Conservation (phyloP, 2,888 invertebrate genomes). For the Scaptomyza caliginosa region DNA sequence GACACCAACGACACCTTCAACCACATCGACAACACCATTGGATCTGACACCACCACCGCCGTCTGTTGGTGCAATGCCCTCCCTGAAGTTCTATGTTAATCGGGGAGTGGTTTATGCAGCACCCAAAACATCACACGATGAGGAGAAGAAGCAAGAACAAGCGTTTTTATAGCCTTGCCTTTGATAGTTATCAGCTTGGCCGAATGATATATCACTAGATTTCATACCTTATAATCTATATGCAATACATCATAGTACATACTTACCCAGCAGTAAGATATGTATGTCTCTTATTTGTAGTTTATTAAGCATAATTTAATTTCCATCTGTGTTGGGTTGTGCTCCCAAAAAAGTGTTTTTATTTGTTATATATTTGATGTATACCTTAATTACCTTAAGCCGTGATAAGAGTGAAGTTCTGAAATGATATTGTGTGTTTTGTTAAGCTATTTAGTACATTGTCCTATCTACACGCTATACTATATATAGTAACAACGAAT, state of each 20-base stretch:
- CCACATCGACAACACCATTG: constrained; percentile 53
- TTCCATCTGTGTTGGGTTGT: constrained; percentile 36
- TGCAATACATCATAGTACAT: constrained; percentile 11
- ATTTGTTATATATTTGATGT: constrained; percentile 39
- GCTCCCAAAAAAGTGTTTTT: constrained; percentile 46
- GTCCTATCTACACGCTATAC: constrained; percentile 15
- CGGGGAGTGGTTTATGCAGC: constrained; percentile 34
- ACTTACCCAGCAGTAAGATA: constrained; percentile 5
- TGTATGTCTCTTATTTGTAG: constrained; percentile 17
- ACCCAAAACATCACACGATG: constrained; percentile 39
- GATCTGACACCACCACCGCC: constrained; percentile 61
- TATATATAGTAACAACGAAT: constrained; percentile 8
- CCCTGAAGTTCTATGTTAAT: constrained; percentile 52
- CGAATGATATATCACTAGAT: constrained; percentile 38
- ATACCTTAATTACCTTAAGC: constrained; percentile 24
- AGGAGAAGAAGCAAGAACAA: constrained; percentile 18
- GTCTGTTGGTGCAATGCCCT: constrained; percentile 16
- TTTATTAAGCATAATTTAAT: constrained; percentile 19
- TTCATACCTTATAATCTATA: constrained; percentile 26
- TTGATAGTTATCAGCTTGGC: constrained; percentile 9
- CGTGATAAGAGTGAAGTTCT: constrained; percentile 32
- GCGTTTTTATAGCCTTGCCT: constrained; percentile 43
- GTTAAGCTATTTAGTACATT: constrained; percentile 20
- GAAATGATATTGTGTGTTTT: constrained; percentile 37
- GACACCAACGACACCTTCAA: constrained; percentile 56